Evolutionary conservation across 2,888 invertebrate species (phyloP), one percentile per base, ranked within the genome.

Genomic region (Tipula helvola): DNA sequence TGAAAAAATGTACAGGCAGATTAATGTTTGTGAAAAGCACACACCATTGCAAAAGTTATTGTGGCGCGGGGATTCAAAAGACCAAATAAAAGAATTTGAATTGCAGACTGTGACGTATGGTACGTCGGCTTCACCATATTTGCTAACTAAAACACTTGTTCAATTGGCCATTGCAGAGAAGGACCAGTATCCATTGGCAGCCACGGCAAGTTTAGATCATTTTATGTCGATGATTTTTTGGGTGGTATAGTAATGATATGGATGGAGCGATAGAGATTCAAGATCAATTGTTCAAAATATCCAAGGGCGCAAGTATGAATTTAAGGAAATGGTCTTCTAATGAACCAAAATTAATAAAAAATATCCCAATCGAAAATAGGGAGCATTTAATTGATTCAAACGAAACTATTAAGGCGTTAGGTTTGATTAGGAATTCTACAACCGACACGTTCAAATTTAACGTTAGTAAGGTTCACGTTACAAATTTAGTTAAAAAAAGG

Each of bases 91-190:
- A 47, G 87, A 87, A 41, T 88, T 87, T 85, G 84, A 87, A 5
- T 44, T 89, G 2, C 87, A 85, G 16, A 87, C 88, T 52, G 87
- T 89, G 8, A 87, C 88, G 1, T 89, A 87, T 86, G 89, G 89
- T n/a, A 83, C 87, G 0, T 86, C 87, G 0, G 36, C 87, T 5
- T 87, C 88, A 7, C 88, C 88, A 16, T 88, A 86, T 86, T 84
- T 88, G 36, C 88, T 88, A 3, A 88, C 87, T 1, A 87, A 86
- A 57, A 85, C 87, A 0, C 83, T 89, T 13, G 87, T 86, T 3
- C 86, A 88, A 42, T 85, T 88, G 5, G 88, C 88, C 12, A 10
- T 52, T 0, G 87, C 88, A 18, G 87, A 89, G 86, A 36, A 57
- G 41, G 2, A 44, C 1, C 87, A 86, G 36, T 88, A 85, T 85